Evolutionary conservation across 2,888 invertebrate genomes (phyloP), one percentile per base, ranked within the genome.

Genomic region (Dasysyrphus albostriatus): DNA sequence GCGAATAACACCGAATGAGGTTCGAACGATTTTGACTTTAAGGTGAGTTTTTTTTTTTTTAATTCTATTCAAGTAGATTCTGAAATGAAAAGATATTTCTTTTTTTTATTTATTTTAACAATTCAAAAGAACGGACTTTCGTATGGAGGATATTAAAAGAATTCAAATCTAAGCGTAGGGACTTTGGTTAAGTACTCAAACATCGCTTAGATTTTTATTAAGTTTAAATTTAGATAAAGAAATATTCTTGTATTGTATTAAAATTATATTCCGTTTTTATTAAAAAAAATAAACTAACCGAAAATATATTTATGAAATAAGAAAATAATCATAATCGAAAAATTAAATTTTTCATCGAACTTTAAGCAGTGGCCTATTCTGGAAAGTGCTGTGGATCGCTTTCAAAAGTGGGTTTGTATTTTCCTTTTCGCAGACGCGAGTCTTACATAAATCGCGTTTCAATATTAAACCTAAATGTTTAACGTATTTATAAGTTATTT

Each of bases 141-240:
- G 96, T 89, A 94, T 95, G 89, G 98, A 98, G 89, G 98, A 98
- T 85, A 97, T 98, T 89, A 96, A 96, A 91, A 95, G 95, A 89
- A 92, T 97, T 72, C 96, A 96, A 91, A 89, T 93, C 69, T 92
- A 91, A 88, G 44, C 3, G 24, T 16, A 37, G 0, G 16, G 29
- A 12, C 16, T 24, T n/a, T 32, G 24, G 3, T 39, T 42, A 14
- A 12, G 7, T 10, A 19, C 34, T 63, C 19, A 32, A 49, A 49
- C 49, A 63, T 72, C 34, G 44, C 37, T n/a, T 76, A 16, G 24
- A 24, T 61, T 56, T 47, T 51, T 49, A 47, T 65, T 70, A 72
- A 72, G 63, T 51, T 54, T 61, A 61, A 70, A 58, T 51, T 56
- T 59, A 49, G 34, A 42, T 32, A 29, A 63, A 69, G 56, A 61